Evolutionary conservation across 2,888 invertebrate genomes (phyloP).

Genomic region (Aleiodes alternator): DNA sequence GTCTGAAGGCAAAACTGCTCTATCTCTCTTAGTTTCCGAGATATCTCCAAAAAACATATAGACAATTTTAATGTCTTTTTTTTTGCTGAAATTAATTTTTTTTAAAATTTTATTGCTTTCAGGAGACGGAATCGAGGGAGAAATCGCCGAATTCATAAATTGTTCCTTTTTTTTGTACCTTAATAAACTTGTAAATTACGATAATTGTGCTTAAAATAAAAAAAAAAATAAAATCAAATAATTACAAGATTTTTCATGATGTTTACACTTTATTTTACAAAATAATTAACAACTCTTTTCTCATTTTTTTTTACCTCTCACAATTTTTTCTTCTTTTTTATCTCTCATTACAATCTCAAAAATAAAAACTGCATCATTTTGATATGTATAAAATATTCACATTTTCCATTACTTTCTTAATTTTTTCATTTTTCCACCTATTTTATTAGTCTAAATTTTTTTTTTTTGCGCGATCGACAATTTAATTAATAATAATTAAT

Average conservation of each 20-base stretch:
- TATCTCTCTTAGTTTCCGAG: no score
- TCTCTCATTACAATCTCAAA: neutral
- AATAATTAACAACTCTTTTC: conserved; percentile 69
- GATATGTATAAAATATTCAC: conserved; percentile 73
- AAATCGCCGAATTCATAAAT: neutral
- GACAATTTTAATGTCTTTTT: no score
- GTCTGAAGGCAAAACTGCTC: no score
- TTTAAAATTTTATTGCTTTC: no score
- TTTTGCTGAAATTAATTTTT: no score
- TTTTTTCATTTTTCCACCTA: no score
- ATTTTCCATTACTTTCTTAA: conserved; percentile 40
- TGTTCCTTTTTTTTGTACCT: neutral
- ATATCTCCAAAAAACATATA: no score
- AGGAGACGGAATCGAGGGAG: no score
- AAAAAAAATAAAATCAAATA: conserved; percentile 6
- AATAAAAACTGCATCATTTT: conserved; percentile 45
- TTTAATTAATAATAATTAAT: conserved; percentile 43
- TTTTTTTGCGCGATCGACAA: conserved; percentile 42
- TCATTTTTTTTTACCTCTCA: conserved; percentile 50
- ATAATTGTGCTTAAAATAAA: neutral
- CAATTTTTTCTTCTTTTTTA: conserved; percentile 26
- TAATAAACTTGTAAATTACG: conserved; percentile 5
- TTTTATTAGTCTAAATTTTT: conserved; percentile 43
- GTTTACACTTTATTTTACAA: conserved; percentile 66
- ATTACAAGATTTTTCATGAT: conserved; percentile 46